phyloP scores from a whole-genome alignment of 2,888 invertebrate species.

The Gonocerus acuteangulatus region DNA sequence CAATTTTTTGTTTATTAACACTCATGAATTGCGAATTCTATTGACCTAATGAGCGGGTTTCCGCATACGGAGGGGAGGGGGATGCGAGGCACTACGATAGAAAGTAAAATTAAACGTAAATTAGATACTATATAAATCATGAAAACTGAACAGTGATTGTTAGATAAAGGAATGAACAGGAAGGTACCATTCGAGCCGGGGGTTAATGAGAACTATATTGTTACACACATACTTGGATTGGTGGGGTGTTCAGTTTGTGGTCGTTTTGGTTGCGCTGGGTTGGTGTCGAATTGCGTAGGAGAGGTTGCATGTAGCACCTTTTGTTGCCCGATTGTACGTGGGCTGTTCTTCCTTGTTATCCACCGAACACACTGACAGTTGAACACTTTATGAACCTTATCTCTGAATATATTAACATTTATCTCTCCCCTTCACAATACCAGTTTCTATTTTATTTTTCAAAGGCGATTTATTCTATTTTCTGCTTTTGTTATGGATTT shows the following conservation, averaged over 20 bases:
- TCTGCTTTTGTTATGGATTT: not conserved
- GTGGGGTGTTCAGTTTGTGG: not conserved
- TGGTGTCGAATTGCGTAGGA: conserved; percentile 17
- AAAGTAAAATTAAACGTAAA: too few relatives aligned
- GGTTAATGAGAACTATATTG: too few relatives aligned
- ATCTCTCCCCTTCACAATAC: conserved; percentile 22
- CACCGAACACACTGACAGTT: conserved; percentile 17
- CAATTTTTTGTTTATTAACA: too few relatives aligned
- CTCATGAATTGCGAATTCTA: too few relatives aligned
- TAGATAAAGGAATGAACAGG: too few relatives aligned
- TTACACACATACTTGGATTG: not conserved
- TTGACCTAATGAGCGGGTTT: too few relatives aligned
- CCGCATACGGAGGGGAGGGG: too few relatives aligned
- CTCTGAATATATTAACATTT: conserved; percentile 26
- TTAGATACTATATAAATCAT: too few relatives aligned
- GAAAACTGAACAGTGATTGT: too few relatives aligned
- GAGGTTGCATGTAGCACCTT: conserved; percentile 23
- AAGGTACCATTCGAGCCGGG: too few relatives aligned
- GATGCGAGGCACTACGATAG: too few relatives aligned
- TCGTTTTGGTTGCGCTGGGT: not conserved
- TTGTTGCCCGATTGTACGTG: conserved; percentile 20
- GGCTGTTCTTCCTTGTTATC: conserved; percentile 22
- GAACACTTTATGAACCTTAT: conserved; percentile 24
- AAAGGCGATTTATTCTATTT: not conserved
- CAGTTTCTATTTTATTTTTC: conserved; percentile 8